Conservation (phyloP, 2,888 invertebrate species). For the Leucophora obtusa region DNA sequence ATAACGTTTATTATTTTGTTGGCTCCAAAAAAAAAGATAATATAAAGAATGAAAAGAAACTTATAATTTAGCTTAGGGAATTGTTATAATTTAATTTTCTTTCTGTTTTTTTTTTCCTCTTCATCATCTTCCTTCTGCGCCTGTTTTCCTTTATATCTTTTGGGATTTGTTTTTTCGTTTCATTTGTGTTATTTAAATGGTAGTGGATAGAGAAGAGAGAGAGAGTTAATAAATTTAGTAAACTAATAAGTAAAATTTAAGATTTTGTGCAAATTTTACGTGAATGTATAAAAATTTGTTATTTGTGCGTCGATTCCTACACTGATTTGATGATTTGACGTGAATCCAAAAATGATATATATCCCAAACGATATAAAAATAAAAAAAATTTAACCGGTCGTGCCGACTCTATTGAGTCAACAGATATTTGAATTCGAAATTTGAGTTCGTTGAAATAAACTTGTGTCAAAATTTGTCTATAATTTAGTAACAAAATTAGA, state of each 20-base stretch:
- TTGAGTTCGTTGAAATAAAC: too few species aligned
- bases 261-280: neutral
- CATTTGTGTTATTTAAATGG: neutral
- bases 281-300: too few species aligned
- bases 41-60: slow-evolving; percentile 55
- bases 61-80: slow-evolving; percentile 68
- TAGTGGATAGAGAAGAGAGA: neutral
- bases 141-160: slow-evolving; percentile 45
- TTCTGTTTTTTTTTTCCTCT: slow-evolving; percentile 45
- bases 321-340: too few species aligned
- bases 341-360: too few species aligned
- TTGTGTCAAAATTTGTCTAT: too few species aligned
- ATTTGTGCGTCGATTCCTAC: too few species aligned
- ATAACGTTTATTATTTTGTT: slow-evolving; percentile 1
- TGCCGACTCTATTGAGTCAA: too few species aligned
- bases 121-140: slow-evolving; percentile 39
- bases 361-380: too few species aligned
- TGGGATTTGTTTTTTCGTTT: slow-evolving; percentile 48
- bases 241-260: too few species aligned
- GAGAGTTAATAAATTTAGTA: neutral
- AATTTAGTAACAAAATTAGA: too few species aligned
- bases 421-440: too few species aligned
- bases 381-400: too few species aligned
- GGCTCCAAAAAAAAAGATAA: slow-evolving; percentile 30
- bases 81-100: slow-evolving; percentile 69